These are phyloP conservation scores for Recurvirostra avosetta DNA, from an alignment of 2,113 vertebrate genomes.

Conservation along the genomic window DNA sequence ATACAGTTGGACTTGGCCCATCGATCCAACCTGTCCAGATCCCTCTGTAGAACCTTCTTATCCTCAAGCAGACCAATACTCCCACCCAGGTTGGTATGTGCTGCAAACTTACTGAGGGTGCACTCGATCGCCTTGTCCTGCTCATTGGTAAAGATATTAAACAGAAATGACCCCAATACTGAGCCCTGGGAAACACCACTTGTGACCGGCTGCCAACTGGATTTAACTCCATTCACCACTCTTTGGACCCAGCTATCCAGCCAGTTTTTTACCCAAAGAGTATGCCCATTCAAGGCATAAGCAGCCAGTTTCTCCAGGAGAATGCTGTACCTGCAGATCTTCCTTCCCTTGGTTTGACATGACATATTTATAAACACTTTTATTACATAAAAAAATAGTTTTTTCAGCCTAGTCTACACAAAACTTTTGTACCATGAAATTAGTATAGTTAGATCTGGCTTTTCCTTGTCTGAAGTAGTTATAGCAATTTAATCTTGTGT, in stretches of 20 bases:
- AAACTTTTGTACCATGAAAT: neutral
- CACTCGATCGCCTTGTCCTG: fast-evolving
- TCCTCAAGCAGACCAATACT: neutral
- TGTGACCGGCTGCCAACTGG: neutral
- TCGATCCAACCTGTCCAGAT: neutral
- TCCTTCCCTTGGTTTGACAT: neutral
- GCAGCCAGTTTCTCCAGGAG: neutral
- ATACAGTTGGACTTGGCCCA: fast-evolving
- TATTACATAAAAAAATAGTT: neutral
- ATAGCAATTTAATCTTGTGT: neutral
- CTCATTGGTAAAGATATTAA: neutral
- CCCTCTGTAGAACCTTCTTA: neutral
- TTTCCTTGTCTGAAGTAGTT: neutral
- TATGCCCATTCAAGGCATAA: fast-evolving
- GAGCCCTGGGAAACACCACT: neutral
- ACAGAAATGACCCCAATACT: too few species aligned
- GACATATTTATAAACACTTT: neutral
- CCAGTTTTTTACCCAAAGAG: fast-evolving
- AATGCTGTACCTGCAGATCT: neutral
- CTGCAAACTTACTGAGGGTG: neutral
- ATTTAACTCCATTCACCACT: neutral
- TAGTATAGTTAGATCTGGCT: neutral
- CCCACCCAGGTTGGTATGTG: fast-evolving
- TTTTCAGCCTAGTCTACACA: neutral
- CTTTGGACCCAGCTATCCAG: neutral